Base-by-base conservation (phyloP, 2,113 vertebrate genomes). In the Apeltes quadracus region DNA sequence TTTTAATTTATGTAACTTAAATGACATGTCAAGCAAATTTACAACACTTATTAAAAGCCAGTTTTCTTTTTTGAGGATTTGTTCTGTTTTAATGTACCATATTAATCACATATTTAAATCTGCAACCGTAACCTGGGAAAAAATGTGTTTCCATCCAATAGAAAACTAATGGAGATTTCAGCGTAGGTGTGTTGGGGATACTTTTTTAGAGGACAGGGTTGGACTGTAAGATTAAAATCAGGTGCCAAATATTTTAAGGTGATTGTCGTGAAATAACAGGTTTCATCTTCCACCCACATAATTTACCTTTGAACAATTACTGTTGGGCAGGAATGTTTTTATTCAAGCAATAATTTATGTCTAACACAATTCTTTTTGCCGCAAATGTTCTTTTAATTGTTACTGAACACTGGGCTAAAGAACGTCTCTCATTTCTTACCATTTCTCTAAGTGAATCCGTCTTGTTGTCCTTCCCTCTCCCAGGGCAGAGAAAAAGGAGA, bases 401-500 rank as follows among this genome's bases (percentile, higher is more conserved):
- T 44, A 65, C 63, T 50, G 15, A 50, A 36, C 7, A 53, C 29
- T 38, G n/a, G n/a, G 25, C 13, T 4, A 38, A 50, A 22, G 7
- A 50, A 22, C 18, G 13, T n/a, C 27, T 38, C 4, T 54, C 5
- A 15, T n/a, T n/a, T 38, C 4, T 54, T 3, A 15, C 18, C 22
- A 43, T 73, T 34, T 41, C 15, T 55, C 22, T 25, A 32, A 7
- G 43, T 44, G 3, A 10, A 13, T 38, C 38, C 16, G 9, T 5
- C 44, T 29, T 39, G 10, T 10, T 63, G 3, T 74, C 36, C 3
- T 65, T 65, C 16, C 11, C 67, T 75, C 43, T 69, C 51, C 72
- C 89, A 99, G 97, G 88, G 96, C 97, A 84, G 97, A 99, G 88
- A 98, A 97, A 89, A 98, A 97, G 88, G 97, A 99, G 84, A 85